Percentiles rank a stretch among this genome's conserved stretches.
phyloP scores from a whole-genome alignment of 2,888 invertebrate species.

The Diaprepes abbreviatus region DNA sequence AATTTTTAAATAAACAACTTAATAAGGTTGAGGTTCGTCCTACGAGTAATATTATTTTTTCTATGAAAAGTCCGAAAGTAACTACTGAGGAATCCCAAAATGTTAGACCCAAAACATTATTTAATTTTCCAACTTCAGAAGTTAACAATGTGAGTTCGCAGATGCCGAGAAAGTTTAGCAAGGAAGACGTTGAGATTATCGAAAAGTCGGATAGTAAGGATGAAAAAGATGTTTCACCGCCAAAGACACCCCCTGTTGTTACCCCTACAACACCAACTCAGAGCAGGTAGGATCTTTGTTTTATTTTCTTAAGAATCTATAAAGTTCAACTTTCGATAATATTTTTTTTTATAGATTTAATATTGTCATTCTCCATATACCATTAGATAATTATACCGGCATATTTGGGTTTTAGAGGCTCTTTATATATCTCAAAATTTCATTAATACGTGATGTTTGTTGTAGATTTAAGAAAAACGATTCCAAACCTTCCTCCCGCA shows the following conservation, averaged over 20 bases:
- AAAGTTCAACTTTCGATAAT: too few species aligned
- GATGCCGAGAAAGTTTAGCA: constrained; percentile 58
- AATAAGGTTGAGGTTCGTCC: constrained; percentile 78
- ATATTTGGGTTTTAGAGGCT: too few species aligned
- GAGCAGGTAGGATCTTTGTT: constrained; percentile 34
- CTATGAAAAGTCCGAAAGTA: constrained; percentile 69
- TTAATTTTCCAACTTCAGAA: constrained; percentile 50
- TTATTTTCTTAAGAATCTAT: too few species aligned
- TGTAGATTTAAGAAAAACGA: constrained; percentile 58
- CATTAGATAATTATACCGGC: too few species aligned
- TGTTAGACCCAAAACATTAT: constrained; percentile 39
- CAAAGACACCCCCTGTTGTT: constrained; percentile 39
- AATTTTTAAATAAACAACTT: constrained; percentile 79
- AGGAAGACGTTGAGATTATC: constrained; percentile 65
- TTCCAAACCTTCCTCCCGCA: constrained; percentile 51
- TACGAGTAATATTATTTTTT: constrained; percentile 75
- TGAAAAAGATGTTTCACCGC: constrained; percentile 53
- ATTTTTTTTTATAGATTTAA: too few species aligned
- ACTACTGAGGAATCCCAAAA: constrained; percentile 51
- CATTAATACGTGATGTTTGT: too few species aligned
- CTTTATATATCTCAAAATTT: too few species aligned
- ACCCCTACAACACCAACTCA: constrained; percentile 49
- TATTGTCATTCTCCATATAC: too few species aligned
- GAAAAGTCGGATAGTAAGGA: constrained; percentile 55
- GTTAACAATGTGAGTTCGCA: constrained; percentile 48